These are phyloP conservation scores for Colossoma macropomum DNA, from an alignment of 2,113 vertebrate genomes.

Conservation along the genomic window DNA sequence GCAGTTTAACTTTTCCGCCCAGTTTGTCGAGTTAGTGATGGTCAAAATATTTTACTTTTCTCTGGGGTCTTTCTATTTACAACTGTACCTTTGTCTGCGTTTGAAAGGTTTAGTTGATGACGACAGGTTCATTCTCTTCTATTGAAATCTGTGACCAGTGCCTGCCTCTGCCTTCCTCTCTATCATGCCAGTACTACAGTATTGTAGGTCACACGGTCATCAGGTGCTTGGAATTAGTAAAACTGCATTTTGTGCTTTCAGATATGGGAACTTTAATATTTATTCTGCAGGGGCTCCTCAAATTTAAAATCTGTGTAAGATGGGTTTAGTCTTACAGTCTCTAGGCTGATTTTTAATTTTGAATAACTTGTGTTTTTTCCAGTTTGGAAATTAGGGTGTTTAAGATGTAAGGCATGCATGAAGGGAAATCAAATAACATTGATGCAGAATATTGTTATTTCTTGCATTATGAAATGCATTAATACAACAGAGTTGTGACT, in stretches of 20 bases:
- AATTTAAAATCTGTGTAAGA: not conserved
- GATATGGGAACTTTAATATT: not conserved
- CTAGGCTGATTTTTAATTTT: not conserved
- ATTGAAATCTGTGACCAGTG: not conserved
- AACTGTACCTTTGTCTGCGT: no score
- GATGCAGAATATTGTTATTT: not conserved
- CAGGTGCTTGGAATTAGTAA: slow-evolving; percentile 49
- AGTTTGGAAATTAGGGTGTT: not conserved
- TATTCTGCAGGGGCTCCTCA: not conserved
- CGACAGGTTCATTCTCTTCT: not conserved
- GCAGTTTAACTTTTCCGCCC: not conserved
- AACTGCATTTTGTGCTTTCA: not conserved
- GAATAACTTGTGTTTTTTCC: not conserved
- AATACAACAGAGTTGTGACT: not conserved
- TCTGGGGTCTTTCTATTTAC: no score
- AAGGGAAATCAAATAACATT: not conserved
- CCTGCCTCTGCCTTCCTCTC: not conserved
- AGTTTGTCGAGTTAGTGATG: not conserved
- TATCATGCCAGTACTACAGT: not conserved
- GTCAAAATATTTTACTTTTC: no score
- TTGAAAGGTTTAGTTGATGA: not conserved
- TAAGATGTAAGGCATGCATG: not conserved
- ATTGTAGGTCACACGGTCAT: slow-evolving; percentile 45
- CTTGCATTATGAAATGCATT: not conserved
- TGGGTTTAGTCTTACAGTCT: not conserved